Conservation (phyloP, 1,140 invertebrate genomes). For the Coptotermes formosanus region DNA sequence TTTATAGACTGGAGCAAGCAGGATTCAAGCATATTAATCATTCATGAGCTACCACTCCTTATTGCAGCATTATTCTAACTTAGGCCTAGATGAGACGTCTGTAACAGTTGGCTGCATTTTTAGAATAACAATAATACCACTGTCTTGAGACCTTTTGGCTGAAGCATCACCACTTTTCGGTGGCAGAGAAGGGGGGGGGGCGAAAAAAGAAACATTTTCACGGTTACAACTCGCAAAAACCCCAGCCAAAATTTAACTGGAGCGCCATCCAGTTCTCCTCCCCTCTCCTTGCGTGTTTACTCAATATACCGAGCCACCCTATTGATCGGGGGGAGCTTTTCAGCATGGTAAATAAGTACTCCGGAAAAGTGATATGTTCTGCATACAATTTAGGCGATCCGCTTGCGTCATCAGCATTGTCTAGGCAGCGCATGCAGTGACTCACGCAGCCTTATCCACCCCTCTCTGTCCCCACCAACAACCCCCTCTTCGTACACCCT, state of each 20-base stretch:
- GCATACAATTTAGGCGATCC: slow-evolving; percentile 38
- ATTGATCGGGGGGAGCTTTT: slow-evolving; percentile 35
- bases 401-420: slow-evolving; percentile 37
- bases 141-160: not conserved
- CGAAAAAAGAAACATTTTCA: slow-evolving; percentile 25
- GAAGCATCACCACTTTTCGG: not conserved
- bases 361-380: slow-evolving; percentile 38
- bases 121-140: slow-evolving; percentile 18
- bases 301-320: slow-evolving; percentile 31
- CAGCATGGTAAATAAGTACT: slow-evolving; percentile 35
- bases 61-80: slow-evolving; percentile 31
- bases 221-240: slow-evolving; percentile 24
- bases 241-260: slow-evolving; percentile 32
- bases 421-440: slow-evolving; percentile 32
- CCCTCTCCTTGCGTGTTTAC: slow-evolving; percentile 30
- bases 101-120: slow-evolving; percentile 27
- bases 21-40: slow-evolving; percentile 33
- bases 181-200: not conserved
- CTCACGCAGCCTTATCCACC: slow-evolving; percentile 25
- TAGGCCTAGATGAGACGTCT: slow-evolving; percentile 23
- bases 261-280: slow-evolving; percentile 23
- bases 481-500: not conserved
- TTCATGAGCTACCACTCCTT: slow-evolving; percentile 33
- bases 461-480: not conserved
- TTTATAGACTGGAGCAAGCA: not conserved